Evolutionary conservation across 1,140 invertebrate genomes (phyloP).

Genomic region (Galleria mellonella): DNA sequence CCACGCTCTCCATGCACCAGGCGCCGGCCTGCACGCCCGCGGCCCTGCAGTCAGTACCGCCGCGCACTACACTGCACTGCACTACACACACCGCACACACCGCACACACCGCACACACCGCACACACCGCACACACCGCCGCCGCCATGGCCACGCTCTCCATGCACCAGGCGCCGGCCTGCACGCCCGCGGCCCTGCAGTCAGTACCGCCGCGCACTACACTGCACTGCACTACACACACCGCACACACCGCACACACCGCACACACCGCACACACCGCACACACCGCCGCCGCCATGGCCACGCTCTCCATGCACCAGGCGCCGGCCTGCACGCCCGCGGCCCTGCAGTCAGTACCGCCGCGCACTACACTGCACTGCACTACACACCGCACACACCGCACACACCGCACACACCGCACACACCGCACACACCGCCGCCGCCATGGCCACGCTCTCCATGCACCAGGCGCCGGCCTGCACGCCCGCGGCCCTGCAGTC

Average conservation of each 20-base stretch:
- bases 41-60: slow-evolving; percentile 4
- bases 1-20: slow-evolving; percentile 89
- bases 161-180: slow-evolving; percentile 76
- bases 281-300: slow-evolving; percentile 96
- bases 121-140: slow-evolving; percentile 94
- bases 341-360: slow-evolving; percentile 6
- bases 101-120: slow-evolving; percentile 85
- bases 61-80: too few species aligned
- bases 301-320: slow-evolving; percentile 89
- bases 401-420: slow-evolving; percentile 85
- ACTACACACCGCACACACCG: slow-evolving; percentile 83
- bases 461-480: slow-evolving; percentile 75
- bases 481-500: slow-evolving; percentile 5
- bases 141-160: slow-evolving; percentile 95
- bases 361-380: too few species aligned
- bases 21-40: slow-evolving; percentile 1
- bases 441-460: slow-evolving; percentile 94
- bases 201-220: slow-evolving; percentile 3
- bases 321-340: slow-evolving; percentile 3
- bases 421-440: slow-evolving; percentile 95
- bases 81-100: slow-evolving; percentile 84
- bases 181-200: slow-evolving; percentile 7
- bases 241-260: slow-evolving; percentile 83
- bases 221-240: too few species aligned
- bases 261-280: slow-evolving; percentile 92